Conservation (phyloP, 2,797 vertebrate species). For the Astyanax mexicanus region DNA sequence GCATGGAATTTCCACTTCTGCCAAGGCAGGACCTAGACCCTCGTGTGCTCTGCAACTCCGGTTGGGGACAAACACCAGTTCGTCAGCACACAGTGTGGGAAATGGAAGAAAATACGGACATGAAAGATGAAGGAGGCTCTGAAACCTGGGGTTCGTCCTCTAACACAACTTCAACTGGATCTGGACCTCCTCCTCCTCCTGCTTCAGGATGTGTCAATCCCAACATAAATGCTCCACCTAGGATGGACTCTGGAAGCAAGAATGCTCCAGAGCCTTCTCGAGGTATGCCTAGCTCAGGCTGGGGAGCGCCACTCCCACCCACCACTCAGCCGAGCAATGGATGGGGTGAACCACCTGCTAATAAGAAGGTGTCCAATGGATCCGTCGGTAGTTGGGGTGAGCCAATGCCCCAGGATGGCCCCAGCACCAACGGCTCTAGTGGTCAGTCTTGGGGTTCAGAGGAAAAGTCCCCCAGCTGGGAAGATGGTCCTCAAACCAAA, state of each 20-base stretch:
- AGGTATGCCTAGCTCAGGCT: conserved; percentile 87
- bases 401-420: conserved; percentile 78
- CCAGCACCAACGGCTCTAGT: conserved; percentile 84
- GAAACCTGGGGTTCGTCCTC: conserved; percentile 85
- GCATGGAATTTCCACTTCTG: conserved; percentile 79
- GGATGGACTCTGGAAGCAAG: conserved; percentile 88
- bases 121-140: conserved; percentile 88
- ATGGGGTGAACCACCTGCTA: conserved; percentile 85
- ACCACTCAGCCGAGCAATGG: conserved; percentile 85
- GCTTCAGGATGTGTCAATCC: conserved; percentile 69
- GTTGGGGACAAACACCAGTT: conserved; percentile 90
- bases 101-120: conserved; percentile 84
- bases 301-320: conserved; percentile 82
- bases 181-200: conserved; percentile 65
- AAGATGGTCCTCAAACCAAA: conserved; percentile 87
- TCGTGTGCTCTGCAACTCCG: conserved; percentile 86
- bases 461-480: conserved; percentile 91
- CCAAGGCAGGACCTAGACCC: conserved; percentile 88
- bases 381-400: conserved; percentile 89
- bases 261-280: conserved; percentile 85
- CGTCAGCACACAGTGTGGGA: conserved; percentile 90
- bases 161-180: conserved; percentile 57
- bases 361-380: conserved; percentile 86
- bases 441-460: conserved; percentile 90
- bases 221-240: conserved; percentile 74